Evolutionary conservation across 2,113 vertebrate genomes (phyloP).

Genomic region (Mohoua ochrocephala): DNA sequence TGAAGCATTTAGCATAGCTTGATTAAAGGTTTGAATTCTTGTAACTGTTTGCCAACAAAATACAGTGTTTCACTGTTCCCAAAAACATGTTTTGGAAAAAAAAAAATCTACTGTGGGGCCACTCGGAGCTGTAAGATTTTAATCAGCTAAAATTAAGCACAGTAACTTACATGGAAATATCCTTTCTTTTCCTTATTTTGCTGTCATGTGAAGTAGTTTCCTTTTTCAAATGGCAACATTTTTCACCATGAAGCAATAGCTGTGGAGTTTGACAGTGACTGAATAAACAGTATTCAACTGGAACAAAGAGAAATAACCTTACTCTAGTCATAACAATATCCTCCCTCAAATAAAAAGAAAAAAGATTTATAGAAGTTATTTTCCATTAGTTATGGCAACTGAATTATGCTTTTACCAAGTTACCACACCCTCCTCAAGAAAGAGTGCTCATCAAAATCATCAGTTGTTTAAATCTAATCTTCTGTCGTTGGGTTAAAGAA

Average conservation of each 20-base stretch:
- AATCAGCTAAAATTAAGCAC: not conserved
- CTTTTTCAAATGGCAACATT: not conserved
- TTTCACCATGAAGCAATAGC: not conserved
- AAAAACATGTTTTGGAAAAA: slow-evolving; percentile 30
- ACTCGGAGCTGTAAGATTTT: slow-evolving; percentile 33
- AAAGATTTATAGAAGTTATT: not conserved
- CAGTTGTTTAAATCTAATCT: not conserved
- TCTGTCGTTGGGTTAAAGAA: not conserved
- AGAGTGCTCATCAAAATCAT: not conserved
- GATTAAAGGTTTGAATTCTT: slow-evolving; percentile 58
- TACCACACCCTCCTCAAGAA: not conserved
- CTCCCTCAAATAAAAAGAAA: not conserved
- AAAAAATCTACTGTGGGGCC: not conserved
- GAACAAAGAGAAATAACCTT: not conserved
- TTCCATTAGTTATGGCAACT: not conserved
- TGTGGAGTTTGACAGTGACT: not conserved
- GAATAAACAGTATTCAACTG: not conserved
- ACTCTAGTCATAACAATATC: not conserved
- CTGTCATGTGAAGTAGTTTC: not conserved
- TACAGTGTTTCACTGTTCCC: slow-evolving; percentile 52
- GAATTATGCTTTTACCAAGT: not conserved
- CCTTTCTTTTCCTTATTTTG: not conserved
- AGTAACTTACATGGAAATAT: not conserved
- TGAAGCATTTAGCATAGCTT: slow-evolving; percentile 43
- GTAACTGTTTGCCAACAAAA: slow-evolving; percentile 47